Percentiles rank a stretch among this genome's conserved stretches.
phyloP scores from a whole-genome alignment of 2,888 invertebrate species.

The Gastrophysa polygoni region DNA sequence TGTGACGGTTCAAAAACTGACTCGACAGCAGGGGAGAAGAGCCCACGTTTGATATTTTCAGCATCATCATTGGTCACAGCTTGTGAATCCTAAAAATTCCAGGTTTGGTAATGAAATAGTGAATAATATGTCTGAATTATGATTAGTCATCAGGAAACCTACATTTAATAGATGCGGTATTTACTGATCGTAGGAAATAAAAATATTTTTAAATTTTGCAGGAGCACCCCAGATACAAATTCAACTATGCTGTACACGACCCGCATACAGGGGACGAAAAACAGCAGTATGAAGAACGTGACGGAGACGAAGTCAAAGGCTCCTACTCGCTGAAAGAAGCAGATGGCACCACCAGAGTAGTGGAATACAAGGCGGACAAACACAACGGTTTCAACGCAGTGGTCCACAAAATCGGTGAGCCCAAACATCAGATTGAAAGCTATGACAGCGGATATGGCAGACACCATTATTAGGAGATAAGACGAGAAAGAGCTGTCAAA shows the following conservation, averaged over 20 bases:
- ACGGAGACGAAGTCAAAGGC: conserved; percentile 68
- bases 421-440: conserved; percentile 29
- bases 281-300: conserved; percentile 63
- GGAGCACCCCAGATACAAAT: conserved; percentile 46
- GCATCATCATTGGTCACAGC: too few relatives aligned
- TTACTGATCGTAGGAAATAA: too few relatives aligned
- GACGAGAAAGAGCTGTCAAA: background rate
- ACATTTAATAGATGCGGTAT: too few relatives aligned
- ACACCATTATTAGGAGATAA: conserved; percentile 33
- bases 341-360: conserved; percentile 55
- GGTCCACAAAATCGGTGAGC: conserved; percentile 44
- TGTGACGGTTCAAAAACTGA: too few relatives aligned
- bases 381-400: conserved; percentile 47
- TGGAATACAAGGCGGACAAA: conserved; percentile 47
- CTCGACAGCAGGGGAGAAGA: too few relatives aligned
- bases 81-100: too few relatives aligned
- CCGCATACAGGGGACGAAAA: conserved; percentile 48
- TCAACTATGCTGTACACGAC: conserved; percentile 47
- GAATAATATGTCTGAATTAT: too few relatives aligned
- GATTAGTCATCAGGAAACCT: too few relatives aligned
- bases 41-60: too few relatives aligned
- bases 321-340: conserved; percentile 63
- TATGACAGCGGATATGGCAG: conserved; percentile 34
- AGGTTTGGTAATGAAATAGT: too few relatives aligned
- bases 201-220: too few relatives aligned